Base-by-base conservation (phyloP, 1,140 invertebrate genomes). In the Eumeta japonica region DNA sequence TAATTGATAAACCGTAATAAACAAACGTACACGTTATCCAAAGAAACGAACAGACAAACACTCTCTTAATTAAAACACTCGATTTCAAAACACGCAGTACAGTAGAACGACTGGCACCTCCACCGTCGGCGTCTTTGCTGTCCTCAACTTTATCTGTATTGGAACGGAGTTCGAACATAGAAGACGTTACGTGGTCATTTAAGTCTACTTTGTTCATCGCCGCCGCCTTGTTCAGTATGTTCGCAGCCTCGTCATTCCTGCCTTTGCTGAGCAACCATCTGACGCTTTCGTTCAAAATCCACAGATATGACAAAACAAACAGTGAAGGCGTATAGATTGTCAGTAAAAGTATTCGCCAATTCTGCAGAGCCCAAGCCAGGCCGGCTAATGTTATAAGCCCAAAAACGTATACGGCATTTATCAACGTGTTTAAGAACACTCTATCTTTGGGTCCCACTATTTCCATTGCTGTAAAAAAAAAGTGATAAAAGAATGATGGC, bases 251-350 rank as follows among this genome's bases (percentile, higher is more conserved):
- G 2, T 52, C 35, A 1, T 55, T 40, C 9, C 57, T 46, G 9
- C 61, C 62, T 46, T 86, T 84, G n/a, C 84, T 83, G 20, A 91
- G 53, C 2, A 91, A 67, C 90, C 90, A 92, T 52, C 88, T 71
- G 16, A 84, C 70, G 34, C 84, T 86, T 61, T 86, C 84, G 7
- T 83, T 82, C 3, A 85, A 48, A 16, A 84, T 62, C 70, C 81
- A 81, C 11, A 81, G 75, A 50, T 86, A 83, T 1, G 78, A 70
- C 10, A 89, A 56, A 9, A 87, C 73, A 1, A 85, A 61, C 3
- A 89, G 48, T 2, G 84, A 83, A 19, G 86, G 83, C 2, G 72
- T 55, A 41, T 89, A 89, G 11, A 87, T 75, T 3, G 85, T 64
- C 28, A 84, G 77, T 5, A 89, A 71, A 10, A 89, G 59, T 13